Evolutionary conservation across 2,888 invertebrate genomes (phyloP).

Genomic region (Lochmaea capreae): DNA sequence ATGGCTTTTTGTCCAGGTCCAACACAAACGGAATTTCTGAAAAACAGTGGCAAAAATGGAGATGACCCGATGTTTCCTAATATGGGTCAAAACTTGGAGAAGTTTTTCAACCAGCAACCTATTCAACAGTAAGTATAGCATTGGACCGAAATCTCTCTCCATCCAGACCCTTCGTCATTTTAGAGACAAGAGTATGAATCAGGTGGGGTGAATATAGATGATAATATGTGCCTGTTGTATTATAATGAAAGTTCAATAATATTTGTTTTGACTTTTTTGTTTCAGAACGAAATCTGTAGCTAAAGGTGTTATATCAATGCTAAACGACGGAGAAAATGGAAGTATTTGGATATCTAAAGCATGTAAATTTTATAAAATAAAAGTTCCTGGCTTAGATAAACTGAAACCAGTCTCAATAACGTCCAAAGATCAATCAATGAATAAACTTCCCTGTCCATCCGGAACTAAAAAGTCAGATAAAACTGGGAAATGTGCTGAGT

Average conservation of each 20-base stretch:
- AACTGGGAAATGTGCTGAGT: neutral
- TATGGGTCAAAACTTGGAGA: constrained; percentile 52
- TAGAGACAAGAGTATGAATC: too few relatives aligned
- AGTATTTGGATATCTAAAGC: constrained; percentile 69
- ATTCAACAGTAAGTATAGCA: constrained; percentile 59
- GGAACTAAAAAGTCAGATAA: neutral
- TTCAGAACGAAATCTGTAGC: constrained; percentile 57
- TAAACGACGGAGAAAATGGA: constrained; percentile 66
- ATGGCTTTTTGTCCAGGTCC: constrained; percentile 66
- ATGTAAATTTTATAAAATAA: constrained; percentile 54
- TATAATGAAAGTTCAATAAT: too few relatives aligned
- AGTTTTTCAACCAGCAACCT: constrained; percentile 57
- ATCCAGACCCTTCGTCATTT: too few relatives aligned
- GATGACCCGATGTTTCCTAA: constrained; percentile 52
- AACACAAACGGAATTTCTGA: constrained; percentile 60
- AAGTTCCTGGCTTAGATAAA: constrained; percentile 53
- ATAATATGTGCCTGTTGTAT: too few relatives aligned
- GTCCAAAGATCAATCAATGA: neutral
- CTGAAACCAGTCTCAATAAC: constrained; percentile 28
- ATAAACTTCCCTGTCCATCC: neutral
- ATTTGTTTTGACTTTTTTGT: neutral
- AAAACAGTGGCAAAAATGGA: constrained; percentile 51
- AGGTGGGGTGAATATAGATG: too few relatives aligned
- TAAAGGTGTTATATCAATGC: constrained; percentile 59
- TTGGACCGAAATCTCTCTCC: neutral